phyloP scores from a whole-genome alignment of 2,888 invertebrate genomes.

The Lordiphosa andalusiaca region DNA sequence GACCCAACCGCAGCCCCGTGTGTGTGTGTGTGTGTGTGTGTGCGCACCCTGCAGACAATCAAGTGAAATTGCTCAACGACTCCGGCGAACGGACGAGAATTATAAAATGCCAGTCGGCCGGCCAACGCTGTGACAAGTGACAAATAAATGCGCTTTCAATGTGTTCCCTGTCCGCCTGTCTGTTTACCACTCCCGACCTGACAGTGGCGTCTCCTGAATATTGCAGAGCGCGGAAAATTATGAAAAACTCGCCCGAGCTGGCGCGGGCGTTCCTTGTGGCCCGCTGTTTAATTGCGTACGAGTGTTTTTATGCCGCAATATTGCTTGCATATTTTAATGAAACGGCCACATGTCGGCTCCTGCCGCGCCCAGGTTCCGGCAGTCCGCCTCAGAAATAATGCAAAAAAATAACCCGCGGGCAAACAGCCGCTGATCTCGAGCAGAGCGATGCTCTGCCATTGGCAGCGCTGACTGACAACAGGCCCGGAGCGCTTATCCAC shows the following conservation, averaged over 20 bases:
- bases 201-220: slow-evolving; percentile 52
- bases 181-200: slow-evolving; percentile 41
- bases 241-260: slow-evolving; percentile 52
- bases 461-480: slow-evolving; percentile 49
- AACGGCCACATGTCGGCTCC: slow-evolving; percentile 66
- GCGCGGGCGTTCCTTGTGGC: slow-evolving; percentile 12
- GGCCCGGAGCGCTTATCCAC: slow-evolving; percentile 29
- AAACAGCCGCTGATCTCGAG: slow-evolving; percentile 52
- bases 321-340: slow-evolving; percentile 73
- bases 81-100: slow-evolving; percentile 53
- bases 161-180: slow-evolving; percentile 52
- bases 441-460: slow-evolving; percentile 28
- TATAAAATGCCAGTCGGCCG: slow-evolving; percentile 64
- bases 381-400: neutral
- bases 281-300: slow-evolving; percentile 14
- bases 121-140: slow-evolving; percentile 62
- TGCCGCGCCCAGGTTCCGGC: slow-evolving; percentile 19
- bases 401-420: slow-evolving; percentile 8
- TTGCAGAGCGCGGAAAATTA: slow-evolving; percentile 68
- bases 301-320: slow-evolving; percentile 70
- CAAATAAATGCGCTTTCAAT: slow-evolving; percentile 69
- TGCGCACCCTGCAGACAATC: slow-evolving; percentile 50
- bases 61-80: slow-evolving; percentile 61
- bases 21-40: slow-evolving; percentile 10
- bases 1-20: slow-evolving; percentile 44